Evolutionary conservation across 2,113 vertebrate species (phyloP).

Genomic region (Tringa solitaria): DNA sequence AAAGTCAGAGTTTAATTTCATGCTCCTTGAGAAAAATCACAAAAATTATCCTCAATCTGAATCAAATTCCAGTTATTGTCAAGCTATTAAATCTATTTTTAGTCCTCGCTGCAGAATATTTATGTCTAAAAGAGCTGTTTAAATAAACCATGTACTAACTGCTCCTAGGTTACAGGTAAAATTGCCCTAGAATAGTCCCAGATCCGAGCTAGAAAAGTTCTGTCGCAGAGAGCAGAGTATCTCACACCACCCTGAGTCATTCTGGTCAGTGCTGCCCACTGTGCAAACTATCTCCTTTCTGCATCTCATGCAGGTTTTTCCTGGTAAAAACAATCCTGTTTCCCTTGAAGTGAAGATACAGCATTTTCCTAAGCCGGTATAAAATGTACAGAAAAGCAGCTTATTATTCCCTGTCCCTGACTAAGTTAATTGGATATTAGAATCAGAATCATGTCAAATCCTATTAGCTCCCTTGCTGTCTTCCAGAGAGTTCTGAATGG

Average conservation of each 20-base stretch:
- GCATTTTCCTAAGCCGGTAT: not conserved
- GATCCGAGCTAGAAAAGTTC: not conserved
- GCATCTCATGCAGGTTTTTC: not conserved
- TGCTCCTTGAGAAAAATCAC: not conserved
- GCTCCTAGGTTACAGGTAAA: not conserved
- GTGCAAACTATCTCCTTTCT: not conserved
- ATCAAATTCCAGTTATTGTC: not conserved
- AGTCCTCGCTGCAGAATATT: not conserved
- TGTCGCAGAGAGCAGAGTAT: not conserved
- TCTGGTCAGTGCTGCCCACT: not conserved
- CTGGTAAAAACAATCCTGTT: not conserved
- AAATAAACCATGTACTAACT: not conserved
- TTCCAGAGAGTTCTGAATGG: not conserved
- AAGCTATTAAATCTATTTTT: not conserved
- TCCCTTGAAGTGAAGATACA: not conserved
- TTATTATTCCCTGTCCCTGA: not conserved
- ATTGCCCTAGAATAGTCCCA: not conserved
- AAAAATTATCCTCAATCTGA: not conserved
- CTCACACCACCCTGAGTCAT: not conserved
- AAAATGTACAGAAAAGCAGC: not conserved
- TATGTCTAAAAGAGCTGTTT: not conserved
- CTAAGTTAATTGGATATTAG: constrained; percentile 7
- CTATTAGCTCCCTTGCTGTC: not conserved
- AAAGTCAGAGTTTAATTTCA: not conserved
- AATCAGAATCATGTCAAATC: constrained; percentile 2